A percentile compares a stretch with the other conserved stretches of the same genome.
Conservation (phyloP, 2,888 invertebrate species). For the Coecobrya sp. region DNA sequence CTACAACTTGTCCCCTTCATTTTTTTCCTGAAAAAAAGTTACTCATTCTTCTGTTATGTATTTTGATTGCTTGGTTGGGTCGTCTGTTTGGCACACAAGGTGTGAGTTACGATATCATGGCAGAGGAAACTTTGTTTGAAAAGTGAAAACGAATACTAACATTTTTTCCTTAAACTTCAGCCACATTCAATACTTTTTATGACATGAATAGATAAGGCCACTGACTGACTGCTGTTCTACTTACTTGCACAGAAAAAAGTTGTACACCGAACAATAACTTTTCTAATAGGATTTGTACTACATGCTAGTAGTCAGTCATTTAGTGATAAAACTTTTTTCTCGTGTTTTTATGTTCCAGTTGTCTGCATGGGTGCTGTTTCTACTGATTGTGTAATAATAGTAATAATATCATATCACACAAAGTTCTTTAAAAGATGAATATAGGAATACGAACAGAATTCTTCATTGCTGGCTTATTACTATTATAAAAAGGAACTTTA, state of each 20-base stretch:
- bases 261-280: neutral
- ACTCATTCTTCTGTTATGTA: neutral
- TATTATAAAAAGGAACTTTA: slow-evolving; percentile 11
- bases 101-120: neutral
- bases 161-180: neutral
- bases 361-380: neutral
- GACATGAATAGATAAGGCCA: neutral
- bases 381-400: slow-evolving; percentile 9
- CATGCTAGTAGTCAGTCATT: slow-evolving; percentile 9
- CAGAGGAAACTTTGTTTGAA: neutral
- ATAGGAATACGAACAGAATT: neutral
- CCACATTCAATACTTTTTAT: neutral
- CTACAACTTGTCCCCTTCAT: neutral
- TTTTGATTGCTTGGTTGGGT: neutral
- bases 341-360: neutral
- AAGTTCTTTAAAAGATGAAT: neutral
- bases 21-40: neutral
- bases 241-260: neutral
- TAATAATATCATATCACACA: neutral
- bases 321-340: neutral
- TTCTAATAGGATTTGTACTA: slow-evolving; percentile 11
- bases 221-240: neutral
- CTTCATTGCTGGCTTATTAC: neutral
- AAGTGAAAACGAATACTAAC: neutral
- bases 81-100: too few relatives aligned